Evolutionary conservation across 2,797 vertebrate genomes (phyloP).

Genomic region (Neolamprologus multifasciatus): DNA sequence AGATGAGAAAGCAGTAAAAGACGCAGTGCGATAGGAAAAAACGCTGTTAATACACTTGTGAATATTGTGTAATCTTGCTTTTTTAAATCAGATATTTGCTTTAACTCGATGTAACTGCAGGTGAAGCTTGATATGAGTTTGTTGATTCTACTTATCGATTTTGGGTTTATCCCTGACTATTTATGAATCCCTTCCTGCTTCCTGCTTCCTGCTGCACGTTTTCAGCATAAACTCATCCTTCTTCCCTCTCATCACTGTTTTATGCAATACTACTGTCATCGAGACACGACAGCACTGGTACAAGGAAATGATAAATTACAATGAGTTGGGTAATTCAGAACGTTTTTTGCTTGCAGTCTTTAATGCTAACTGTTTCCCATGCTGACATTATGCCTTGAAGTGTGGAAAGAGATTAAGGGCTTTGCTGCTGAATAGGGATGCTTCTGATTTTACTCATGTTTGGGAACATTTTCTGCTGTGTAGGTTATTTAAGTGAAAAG

Average conservation of each 20-base stretch:
- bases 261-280: background rate
- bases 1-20: background rate
- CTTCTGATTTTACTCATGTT: conserved; percentile 42
- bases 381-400: conserved; percentile 3
- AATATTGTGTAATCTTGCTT: background rate
- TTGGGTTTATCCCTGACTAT: background rate
- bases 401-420: background rate
- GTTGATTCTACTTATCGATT: accelerated
- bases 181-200: background rate
- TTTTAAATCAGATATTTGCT: background rate
- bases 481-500: conserved; percentile 33
- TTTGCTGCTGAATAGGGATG: conserved; percentile 42
- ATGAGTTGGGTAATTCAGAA: background rate
- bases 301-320: background rate
- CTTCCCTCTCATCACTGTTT: background rate
- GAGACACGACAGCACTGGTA: accelerated
- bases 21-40: background rate
- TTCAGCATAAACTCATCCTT: background rate
- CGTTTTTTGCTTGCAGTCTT: background rate
- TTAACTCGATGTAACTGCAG: background rate
- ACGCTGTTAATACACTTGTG: no score
- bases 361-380: background rate
- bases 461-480: conserved; percentile 35
- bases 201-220: background rate
- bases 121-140: background rate